These are phyloP conservation scores for Varroa destructor DNA, from an alignment of 1,140 invertebrate genomes.

Conservation along the genomic window DNA sequence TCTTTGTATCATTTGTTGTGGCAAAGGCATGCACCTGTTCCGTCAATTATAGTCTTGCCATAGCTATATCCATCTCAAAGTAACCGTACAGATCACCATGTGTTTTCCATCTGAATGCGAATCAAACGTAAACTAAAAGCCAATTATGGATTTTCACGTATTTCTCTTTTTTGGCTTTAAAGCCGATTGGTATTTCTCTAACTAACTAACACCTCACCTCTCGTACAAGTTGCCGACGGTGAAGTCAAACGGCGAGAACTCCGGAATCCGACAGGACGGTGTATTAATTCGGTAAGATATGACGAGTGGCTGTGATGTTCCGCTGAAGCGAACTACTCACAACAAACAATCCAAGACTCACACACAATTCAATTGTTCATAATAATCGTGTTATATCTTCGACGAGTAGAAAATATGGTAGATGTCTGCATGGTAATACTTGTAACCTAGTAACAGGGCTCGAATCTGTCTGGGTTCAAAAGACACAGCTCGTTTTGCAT, in stretches of 20 bases:
- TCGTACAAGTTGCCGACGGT: slow-evolving; percentile 23
- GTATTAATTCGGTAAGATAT: slow-evolving; percentile 26
- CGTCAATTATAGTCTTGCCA: not conserved
- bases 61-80: not conserved
- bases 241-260: slow-evolving; percentile 19
- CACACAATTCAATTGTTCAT: too few relatives aligned
- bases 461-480: too few relatives aligned
- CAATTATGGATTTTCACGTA: too few relatives aligned
- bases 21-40: too few relatives aligned
- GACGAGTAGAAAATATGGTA: not conserved
- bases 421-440: not conserved
- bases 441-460: not conserved
- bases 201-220: not conserved
- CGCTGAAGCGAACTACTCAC: too few relatives aligned
- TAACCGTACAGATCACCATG: not conserved
- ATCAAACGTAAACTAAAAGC: too few relatives aligned
- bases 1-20: not conserved
- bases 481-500: not conserved
- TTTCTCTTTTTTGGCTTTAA: not conserved
- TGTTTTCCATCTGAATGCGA: too few relatives aligned
- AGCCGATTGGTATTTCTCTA: not conserved
- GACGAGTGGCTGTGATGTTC: slow-evolving; percentile 7
- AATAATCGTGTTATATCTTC: not conserved
- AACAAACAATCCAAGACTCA: too few relatives aligned
- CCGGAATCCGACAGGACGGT: not conserved